Evolutionary conservation across 2,113 vertebrate genomes (phyloP), one percentile per base, ranked within the genome.

Genomic region (Lynx canadensis): DNA sequence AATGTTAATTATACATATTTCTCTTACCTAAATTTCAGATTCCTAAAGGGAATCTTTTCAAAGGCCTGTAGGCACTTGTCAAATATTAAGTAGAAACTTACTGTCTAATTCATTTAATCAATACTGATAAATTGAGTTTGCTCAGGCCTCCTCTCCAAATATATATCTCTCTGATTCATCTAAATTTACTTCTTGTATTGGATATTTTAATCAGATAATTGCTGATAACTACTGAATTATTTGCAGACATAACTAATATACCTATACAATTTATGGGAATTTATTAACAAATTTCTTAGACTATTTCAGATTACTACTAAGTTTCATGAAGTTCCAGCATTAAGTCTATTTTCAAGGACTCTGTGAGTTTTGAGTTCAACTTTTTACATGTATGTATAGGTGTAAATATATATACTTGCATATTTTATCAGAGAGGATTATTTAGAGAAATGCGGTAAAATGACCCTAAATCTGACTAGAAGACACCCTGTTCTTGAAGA

Each of bases 61-160:
- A 65, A 7, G 31, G 7, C 41, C 41, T 94, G 13, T 55, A 14
- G 19, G 12, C 38, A 60, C 8, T 85, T 93, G 14, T 41, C 60
- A 89, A 31, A 78, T 68, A 60, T 74, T 90, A 79, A 52, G 68
- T 52, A 74, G 65, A 94, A 95, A 83, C 31, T 81, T n/a, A 94
- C 50, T 91, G 9, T 92, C 63, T 76, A n/a, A 60, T 52, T 80
- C 14, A 81, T 38, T 94, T 87, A 94, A 52, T 92, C 85, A 83
- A 33, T 83, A 76, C 9, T 27, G 12, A 74, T 4, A n/a, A 96
- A 76, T 4, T 2, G 31, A 95, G 9, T 89, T 96, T 81, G 27
- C 55, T 96, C 48, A 95, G 57, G 23, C 12, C 4, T 65, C 29
- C 48, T 97, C 27, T 80, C 6, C 63, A 93, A 80, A 92, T 81